These are phyloP conservation scores for Prionchulus punctatus DNA, from an alignment of 2,888 invertebrate species.

Conservation along the genomic window DNA sequence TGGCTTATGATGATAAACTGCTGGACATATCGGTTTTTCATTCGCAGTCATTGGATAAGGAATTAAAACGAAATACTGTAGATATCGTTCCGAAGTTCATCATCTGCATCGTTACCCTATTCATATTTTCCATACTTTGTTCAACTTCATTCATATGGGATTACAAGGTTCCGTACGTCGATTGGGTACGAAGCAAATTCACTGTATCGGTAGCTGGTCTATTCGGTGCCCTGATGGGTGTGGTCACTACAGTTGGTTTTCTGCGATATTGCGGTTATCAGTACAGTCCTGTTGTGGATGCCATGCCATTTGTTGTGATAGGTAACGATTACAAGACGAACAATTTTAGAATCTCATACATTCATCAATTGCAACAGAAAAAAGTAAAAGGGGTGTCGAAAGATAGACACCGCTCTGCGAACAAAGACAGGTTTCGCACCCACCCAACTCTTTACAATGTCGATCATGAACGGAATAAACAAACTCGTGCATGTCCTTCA, in stretches of 20 bases:
- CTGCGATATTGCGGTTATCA: slow-evolving; percentile 72
- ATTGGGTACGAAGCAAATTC: slow-evolving; percentile 76
- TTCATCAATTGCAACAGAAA: no score
- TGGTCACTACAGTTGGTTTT: slow-evolving; percentile 66
- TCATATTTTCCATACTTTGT: neutral
- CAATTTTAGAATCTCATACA: no score
- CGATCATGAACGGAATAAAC: no score
- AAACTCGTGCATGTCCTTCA: no score
- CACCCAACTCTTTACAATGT: no score
- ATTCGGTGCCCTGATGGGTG: slow-evolving; percentile 73
- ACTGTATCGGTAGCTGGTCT: slow-evolving; percentile 72
- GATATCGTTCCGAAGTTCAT: neutral
- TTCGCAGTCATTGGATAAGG: neutral
- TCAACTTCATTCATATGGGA: neutral
- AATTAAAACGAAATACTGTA: neutral
- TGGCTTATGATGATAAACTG: neutral
- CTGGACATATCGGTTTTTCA: neutral
- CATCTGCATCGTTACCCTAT: neutral
- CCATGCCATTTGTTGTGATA: slow-evolving; percentile 80
- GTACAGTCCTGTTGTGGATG: slow-evolving; percentile 77
- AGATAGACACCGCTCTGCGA: no score
- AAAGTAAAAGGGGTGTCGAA: no score
- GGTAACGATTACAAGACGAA: no score
- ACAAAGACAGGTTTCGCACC: no score
- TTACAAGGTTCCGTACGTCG: slow-evolving; percentile 28